Base-by-base conservation (phyloP, 2,113 vertebrate genomes). In the Boulengeromyrus knoepffleri region DNA sequence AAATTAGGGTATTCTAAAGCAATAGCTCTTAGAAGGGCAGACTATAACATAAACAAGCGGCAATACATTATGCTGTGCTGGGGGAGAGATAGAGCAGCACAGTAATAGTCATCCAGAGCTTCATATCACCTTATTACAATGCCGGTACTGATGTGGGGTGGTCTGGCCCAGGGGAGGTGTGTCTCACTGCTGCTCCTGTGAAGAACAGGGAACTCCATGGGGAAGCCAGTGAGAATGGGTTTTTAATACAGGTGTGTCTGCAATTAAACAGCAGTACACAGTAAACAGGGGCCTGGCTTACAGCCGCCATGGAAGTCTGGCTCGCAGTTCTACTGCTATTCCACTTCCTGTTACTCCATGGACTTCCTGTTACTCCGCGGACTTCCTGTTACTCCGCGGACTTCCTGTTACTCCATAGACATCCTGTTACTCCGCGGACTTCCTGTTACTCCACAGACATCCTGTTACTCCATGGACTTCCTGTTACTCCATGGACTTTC, bases 31-130 rank as follows among this genome's bases (percentile, higher is more conserved):
- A 62, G 56, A 88, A 45, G 19, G 87, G 56, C 56, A 39, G 87
- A 42, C 36, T 66, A 88, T 88, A 62, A 88, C 58, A 88, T 88
- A 88, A 88, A 88, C 87, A 88, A 88, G 87, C 36, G 39, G 56
- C 53, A 88, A 88, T 88, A 66, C 87, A 88, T 88, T 88, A 62
- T 62, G 56, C 3, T 88, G 53, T 62, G 52, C 56, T 62, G 19
- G 62, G 87, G 87, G 87, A 88, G 21, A 88, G 87, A 88, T 66
- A 45, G n/a, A 31, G 27, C 15, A 36, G 56, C 56, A 45, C 87
- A 62, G 53, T 62, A 19, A 88, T 88, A 19, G 87, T 62, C 52
- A 42, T 62, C 53, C 56, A 45, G 87, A 66, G 56, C 42, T 88
- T 88, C 87, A 62, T 62, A 88, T 88, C 19, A 13, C 31, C 39